Evolutionary conservation across 2,113 vertebrate genomes (phyloP).

Genomic region (Psammodynastes pulverulentus): DNA sequence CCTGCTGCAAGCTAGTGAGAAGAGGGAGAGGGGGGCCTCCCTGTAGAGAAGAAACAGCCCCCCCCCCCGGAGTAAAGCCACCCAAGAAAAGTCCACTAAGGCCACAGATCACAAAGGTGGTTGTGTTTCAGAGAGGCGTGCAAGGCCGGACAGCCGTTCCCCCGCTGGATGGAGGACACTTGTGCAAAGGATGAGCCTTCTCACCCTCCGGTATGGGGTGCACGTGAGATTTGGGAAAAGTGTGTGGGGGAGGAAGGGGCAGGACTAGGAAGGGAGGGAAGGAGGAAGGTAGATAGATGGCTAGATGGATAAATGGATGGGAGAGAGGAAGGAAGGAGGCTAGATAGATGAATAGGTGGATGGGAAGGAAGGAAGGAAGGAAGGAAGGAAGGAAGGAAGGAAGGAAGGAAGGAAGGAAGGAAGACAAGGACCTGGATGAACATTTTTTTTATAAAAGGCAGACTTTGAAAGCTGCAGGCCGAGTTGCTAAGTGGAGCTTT

Average conservation of each 20-base stretch:
- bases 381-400: no score
- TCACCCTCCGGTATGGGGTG: no score
- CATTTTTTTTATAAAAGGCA: not conserved
- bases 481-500: slow-evolving; percentile 55
- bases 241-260: not conserved
- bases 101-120: slow-evolving; percentile 34
- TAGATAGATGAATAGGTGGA: not conserved
- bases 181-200: not conserved
- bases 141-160: not conserved
- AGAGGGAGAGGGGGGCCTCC: not conserved
- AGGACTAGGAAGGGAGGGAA: not conserved
- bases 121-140: slow-evolving; percentile 49
- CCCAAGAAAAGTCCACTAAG: slow-evolving; percentile 52
- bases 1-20: not conserved
- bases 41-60: slow-evolving; percentile 39
- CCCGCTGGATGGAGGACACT: not conserved
- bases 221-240: not conserved
- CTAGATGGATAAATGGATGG: no score
- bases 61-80: slow-evolving; percentile 1
- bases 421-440: not conserved
- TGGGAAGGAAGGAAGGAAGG: not conserved
- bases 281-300: no score
- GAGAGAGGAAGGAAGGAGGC: not conserved
- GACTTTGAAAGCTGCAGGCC: slow-evolving; percentile 2
- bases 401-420: no score